Base-by-base conservation (phyloP, 2,797 vertebrate species). In the Sebastes vulpes region DNA sequence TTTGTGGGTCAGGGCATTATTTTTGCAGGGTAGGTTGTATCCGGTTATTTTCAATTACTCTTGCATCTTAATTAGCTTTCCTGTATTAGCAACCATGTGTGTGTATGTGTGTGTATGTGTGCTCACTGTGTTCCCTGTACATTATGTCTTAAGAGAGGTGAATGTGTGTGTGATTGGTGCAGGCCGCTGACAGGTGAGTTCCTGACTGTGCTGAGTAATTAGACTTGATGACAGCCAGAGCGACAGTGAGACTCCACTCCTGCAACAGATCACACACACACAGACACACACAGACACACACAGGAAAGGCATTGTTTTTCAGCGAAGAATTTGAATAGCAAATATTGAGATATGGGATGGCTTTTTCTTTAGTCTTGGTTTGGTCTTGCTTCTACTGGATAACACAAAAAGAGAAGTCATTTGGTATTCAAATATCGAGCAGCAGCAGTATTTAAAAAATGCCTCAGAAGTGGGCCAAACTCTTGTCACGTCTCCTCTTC, bases 221-320 rank as follows among this genome's bases (percentile, higher is more conserved):
- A 86, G 71, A 89, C 57, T 60, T 87, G 88, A 87, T 86, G 88
- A 90, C 78, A 90, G 72, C 76, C 74, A 82, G 72, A 71, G 48
- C 20, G 57, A 75, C 84, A 59, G 28, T 53, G 73, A 79, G 80
- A 66, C 78, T 73, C 58, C 58, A 60, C 57, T 77, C 32, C 21
- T 38, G 64, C 74, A 71, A 20, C 59, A 59, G 31, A 79, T 54
- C 54, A 31, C 31, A 79, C 25, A 72, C 29, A 65, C 29, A 65
- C 20, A 77, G 20, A 56, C 25, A 68, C 4, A 48, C 35, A 61
- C 20, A 12, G 1, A 38, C 4, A 38, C 35, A 38, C 35, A 38
- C 35, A 42, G 12, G 14, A n/a, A 25, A 65, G 3, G 6, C 2
- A 8, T 57, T 12, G 0, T n/a, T 61, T 35, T 80, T 74, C 28